Evolutionary conservation across 2,113 vertebrate genomes (phyloP), one percentile per base, ranked within the genome.

Genomic region (Indicator maculatus): DNA sequence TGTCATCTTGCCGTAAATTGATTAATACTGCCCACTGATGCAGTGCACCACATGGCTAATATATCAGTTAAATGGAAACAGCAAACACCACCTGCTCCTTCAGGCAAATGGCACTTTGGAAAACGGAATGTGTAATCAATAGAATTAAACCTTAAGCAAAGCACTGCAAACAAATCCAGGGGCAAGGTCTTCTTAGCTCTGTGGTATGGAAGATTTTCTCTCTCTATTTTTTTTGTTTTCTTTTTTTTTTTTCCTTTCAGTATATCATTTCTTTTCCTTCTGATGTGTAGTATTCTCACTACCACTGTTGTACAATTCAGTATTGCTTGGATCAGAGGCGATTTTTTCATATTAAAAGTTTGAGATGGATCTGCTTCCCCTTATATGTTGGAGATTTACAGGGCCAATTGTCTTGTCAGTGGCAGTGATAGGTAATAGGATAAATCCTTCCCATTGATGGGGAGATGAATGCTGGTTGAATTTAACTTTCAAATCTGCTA

Each of bases 71-170:
- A 98, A 98, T 98, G 98, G 98, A 98, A 98, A 97, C 97, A 95
- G 97, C 98, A 98, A 98, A 98, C 98, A 98, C 98, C 98, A 98
- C 98, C 98, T 98, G 98, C 98, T 98, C 98, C 98, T 98, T 98
- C 98, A 98, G 96, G 98, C 98, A 98, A 98, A 98, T 98, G 97
- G 97, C 98, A 98, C 97, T 98, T 97, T 97, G 97, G 97, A 98
- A 98, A 98, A 98, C 98, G 97, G 98, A 98, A 98, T 98, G 98
- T 97, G 98, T 98, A 98, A 98, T 98, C 98, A 98, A 98, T 98
- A 98, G 98, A 98, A 98, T 98, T 98, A 98, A 98, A 98, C 96
- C 97, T 97, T 98, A 97, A 98, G 98, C 97, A 96, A 97, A 96
- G 95, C 96, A 96, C 97, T 95, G 85, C 97, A 97, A 96, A 97